phyloP scores from a whole-genome alignment of 2,888 invertebrate species.

The Crematogaster levior region DNA sequence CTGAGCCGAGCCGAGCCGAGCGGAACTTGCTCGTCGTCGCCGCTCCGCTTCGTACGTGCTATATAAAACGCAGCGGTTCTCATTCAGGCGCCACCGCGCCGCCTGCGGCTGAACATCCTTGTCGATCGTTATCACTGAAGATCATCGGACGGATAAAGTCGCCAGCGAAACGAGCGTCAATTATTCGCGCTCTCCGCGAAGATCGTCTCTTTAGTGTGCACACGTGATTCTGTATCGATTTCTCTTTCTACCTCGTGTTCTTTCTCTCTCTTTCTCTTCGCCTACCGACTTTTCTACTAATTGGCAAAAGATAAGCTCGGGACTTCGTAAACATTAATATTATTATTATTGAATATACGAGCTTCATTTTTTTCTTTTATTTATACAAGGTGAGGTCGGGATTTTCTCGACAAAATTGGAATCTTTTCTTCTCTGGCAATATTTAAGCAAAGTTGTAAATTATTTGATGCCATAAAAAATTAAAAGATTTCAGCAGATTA shows the following conservation, averaged over 20 bases:
- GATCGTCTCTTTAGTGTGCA: slow-evolving; percentile 46
- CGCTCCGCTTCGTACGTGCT: slow-evolving; percentile 75
- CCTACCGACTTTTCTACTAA: slow-evolving; percentile 14
- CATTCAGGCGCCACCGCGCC: slow-evolving; percentile 59
- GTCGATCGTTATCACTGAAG: slow-evolving; percentile 37
- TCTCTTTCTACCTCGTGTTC: background rate
- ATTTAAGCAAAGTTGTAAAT: slow-evolving; percentile 5
- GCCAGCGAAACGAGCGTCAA: slow-evolving; percentile 32
- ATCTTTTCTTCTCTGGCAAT: background rate
- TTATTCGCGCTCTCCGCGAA: slow-evolving; percentile 39
- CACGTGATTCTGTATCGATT: slow-evolving; percentile 48
- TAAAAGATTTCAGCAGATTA: background rate
- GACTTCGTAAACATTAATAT: slow-evolving; percentile 42
- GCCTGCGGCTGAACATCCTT: background rate
- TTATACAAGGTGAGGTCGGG: background rate
- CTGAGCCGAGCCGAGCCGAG: slow-evolving; percentile 57
- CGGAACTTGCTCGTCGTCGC: slow-evolving; percentile 38
- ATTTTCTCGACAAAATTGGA: background rate
- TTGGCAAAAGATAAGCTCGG: slow-evolving; percentile 34
- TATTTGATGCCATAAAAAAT: slow-evolving; percentile 13
- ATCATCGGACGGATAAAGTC: slow-evolving; percentile 42
- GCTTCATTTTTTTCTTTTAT: background rate
- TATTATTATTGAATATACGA: slow-evolving; percentile 25
- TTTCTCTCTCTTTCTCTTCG: background rate
- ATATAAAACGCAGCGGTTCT: slow-evolving; percentile 79